phyloP scores from a whole-genome alignment of 2,888 invertebrate species.

The Sphecodes monilicornis region DNA sequence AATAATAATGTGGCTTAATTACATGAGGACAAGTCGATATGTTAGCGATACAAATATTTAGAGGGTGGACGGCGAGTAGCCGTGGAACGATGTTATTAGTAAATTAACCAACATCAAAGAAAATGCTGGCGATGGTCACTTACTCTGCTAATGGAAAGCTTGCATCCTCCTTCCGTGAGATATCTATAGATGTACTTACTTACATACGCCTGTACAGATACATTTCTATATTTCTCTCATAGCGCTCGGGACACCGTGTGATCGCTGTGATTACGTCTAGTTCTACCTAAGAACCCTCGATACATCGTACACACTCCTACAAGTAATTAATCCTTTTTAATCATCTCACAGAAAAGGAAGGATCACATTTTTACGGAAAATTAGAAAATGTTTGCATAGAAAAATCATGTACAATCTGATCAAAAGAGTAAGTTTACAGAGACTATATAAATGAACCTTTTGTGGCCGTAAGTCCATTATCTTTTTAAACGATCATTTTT shows the following conservation, averaged over 20 bases:
- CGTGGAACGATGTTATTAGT: constrained; percentile 82
- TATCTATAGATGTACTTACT: constrained; percentile 58
- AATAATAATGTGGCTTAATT: constrained; percentile 76
- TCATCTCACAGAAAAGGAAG: not conserved
- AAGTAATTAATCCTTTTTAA: not conserved
- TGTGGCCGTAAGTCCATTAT: too few relatives aligned
- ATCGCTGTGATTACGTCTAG: constrained; percentile 28
- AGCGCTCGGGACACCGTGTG: not conserved
- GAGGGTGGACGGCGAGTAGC: constrained; percentile 74
- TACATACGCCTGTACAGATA: constrained; percentile 53
- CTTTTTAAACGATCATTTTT: too few relatives aligned
- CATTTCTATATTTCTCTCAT: constrained; percentile 52
- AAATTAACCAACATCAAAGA: constrained; percentile 85
- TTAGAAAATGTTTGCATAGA: too few relatives aligned
- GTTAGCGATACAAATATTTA: constrained; percentile 84
- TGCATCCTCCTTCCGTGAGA: constrained; percentile 66
- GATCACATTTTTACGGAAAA: not conserved
- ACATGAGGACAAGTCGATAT: constrained; percentile 76
- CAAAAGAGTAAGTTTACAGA: too few relatives aligned
- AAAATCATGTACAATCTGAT: too few relatives aligned
- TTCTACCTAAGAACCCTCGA: constrained; percentile 10
- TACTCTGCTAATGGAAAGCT: constrained; percentile 81
- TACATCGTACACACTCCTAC: not conserved
- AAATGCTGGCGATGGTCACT: constrained; percentile 82
- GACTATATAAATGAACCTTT: not conserved